Evolutionary conservation across 2,113 vertebrate species (phyloP).

Genomic region (Xiphophorus hellerii): DNA sequence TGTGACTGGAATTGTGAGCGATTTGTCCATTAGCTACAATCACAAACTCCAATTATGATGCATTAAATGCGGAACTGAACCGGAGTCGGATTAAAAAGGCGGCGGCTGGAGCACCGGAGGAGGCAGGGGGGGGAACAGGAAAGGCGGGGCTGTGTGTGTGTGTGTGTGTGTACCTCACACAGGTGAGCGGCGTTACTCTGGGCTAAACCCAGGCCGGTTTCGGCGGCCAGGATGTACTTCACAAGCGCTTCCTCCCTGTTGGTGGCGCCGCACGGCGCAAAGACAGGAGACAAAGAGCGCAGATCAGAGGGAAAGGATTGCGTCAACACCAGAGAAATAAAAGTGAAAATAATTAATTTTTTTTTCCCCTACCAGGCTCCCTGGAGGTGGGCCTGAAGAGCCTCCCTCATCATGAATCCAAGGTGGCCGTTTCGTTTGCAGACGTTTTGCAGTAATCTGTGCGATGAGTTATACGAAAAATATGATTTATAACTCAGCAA

Average conservation of each 20-base stretch:
- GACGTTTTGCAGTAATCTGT: slow-evolving; percentile 87
- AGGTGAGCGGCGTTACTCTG: slow-evolving; percentile 92
- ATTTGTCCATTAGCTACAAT: slow-evolving; percentile 23
- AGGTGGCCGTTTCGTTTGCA: slow-evolving; percentile 91
- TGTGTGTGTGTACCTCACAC: slow-evolving; percentile 80
- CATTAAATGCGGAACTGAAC: slow-evolving; percentile 9
- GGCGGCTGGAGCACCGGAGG: background rate
- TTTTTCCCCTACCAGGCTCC: slow-evolving; percentile 82
- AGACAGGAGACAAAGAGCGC: background rate
- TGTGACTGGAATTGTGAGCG: slow-evolving; percentile 27
- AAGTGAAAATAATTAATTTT: slow-evolving; percentile 21
- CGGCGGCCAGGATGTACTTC: slow-evolving; percentile 88
- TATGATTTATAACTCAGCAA: slow-evolving; percentile 20
- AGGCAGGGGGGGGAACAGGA: background rate
- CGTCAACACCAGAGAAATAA: slow-evolving; percentile 33
- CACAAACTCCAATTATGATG: slow-evolving; percentile 17
- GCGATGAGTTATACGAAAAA: slow-evolving; percentile 28
- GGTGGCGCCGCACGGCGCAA: slow-evolving; percentile 19
- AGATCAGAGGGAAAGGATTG: slow-evolving; percentile 13
- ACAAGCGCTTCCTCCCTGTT: slow-evolving; percentile 88
- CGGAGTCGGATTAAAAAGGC: background rate
- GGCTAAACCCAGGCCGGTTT: slow-evolving; percentile 91
- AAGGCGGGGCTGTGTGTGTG: background rate
- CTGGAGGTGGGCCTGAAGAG: slow-evolving; percentile 88
- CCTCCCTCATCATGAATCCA: slow-evolving; percentile 87